Base-by-base conservation (phyloP, 2,113 vertebrate species). In the Phyllopteryx taeniolatus region DNA sequence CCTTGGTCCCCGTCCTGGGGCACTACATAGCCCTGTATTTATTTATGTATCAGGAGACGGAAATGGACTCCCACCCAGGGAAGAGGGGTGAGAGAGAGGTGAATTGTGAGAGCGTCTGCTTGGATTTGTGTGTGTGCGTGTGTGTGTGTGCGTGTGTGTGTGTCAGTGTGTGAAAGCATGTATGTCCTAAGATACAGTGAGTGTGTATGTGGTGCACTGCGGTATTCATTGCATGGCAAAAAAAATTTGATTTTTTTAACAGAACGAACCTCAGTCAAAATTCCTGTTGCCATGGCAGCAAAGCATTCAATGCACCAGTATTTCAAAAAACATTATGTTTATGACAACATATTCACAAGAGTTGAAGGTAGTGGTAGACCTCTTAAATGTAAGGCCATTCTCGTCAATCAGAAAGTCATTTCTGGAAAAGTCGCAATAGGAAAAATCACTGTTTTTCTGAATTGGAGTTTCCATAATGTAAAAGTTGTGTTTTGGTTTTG, bases 21-120 rank as follows among this genome's bases (percentile, higher is more conserved):
- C 91, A 78, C 85, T 86, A 83, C 77, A 83, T 79, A 85, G 80
- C 86, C 84, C 70, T 84, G 80, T 79, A 76, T 91, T 92, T 86
- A 87, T 92, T 89, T 94, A 83, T 86, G 85, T 90, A 90, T 89
- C 86, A 90, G 82, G 77, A 83, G 86, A 91, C 87, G 93, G 93
- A 92, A 92, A 92, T 90, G 89, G 91, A 85, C 88, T 91, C 90
- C 90, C 86, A 87, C 88, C 83, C 86, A 89, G 84, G 71, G 87
- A 88, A 86, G 87, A 90, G 80, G 86, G 91, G 84, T 88, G 78
- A 85, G 60, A 79, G 63, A 64, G 88, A 88, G 90, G 88, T 91
- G 83, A 87, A 77, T 71, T 74, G 84, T 77, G 85, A 83, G 69
- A 76, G 53, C 39, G 27, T 72, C 74, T 73, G 57, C 67, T 63